Evolutionary conservation across 1,140 invertebrate genomes (phyloP), one percentile per base, ranked within the genome.

Genomic region (Pomacea maculata): DNA sequence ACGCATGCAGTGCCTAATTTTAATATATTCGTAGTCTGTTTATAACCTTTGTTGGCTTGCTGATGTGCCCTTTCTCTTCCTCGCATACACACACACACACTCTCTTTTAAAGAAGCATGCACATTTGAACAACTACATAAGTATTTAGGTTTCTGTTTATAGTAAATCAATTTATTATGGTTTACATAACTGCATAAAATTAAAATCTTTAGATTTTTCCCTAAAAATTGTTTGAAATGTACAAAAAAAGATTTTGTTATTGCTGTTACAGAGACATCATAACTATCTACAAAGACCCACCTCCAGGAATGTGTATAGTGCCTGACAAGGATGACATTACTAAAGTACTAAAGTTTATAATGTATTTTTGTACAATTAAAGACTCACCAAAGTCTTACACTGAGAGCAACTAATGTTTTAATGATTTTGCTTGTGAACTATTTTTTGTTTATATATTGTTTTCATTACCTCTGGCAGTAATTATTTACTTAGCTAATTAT

Each of bases 241-340:
- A 52, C 6, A 54, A 63, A n/a, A 45, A 45, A 19, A 1, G 14
- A 52, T 75, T 45, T 72, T 64, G 72, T 65, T 75, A 76, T 83
- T 71, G 85, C 65, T 78, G 75, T 91, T 92, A 78, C 88, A 94
- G 93, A 84, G 93, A 94, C 85, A 92, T 94, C 54, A 92, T 93
- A 90, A 90, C 87, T 6, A 92, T 93, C 45, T 94, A 93, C 77
- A 91, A 91, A 82, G 93, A 93, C 68, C 93, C 93, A 25, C 93
- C 93, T 10, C 93, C 93, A 17, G 93, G 93, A 57, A 92, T 94
- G 82, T 93, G 93, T 87, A 91, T 93, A 52, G 91, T 92, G n/a
- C 92, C 93, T 54, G 93, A 94, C 85, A 92, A 93, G 82, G 88
- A 91, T 78, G 91, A 94, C 85, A 89, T 94, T 73, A 93, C 92